Evolutionary conservation across 2,113 vertebrate species (phyloP).

Genomic region (Crotalus tigris): DNA sequence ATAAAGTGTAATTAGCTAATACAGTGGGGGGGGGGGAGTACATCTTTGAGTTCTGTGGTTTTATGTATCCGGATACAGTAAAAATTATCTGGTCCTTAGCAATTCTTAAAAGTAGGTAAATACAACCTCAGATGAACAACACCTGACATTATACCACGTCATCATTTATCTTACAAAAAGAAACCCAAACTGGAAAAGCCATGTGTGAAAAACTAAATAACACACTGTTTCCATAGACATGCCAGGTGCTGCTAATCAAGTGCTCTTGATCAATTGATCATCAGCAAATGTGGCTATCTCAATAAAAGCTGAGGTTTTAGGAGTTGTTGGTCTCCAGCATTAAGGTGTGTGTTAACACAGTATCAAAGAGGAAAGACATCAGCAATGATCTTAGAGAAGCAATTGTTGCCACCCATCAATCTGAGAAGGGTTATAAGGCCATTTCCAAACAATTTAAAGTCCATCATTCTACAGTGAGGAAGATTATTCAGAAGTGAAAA

Average conservation of each 20-base stretch:
- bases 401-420: background rate
- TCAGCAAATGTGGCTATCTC: background rate
- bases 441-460: background rate
- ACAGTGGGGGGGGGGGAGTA: background rate
- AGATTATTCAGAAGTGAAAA: background rate
- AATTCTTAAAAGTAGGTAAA: background rate
- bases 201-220: background rate
- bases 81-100: background rate
- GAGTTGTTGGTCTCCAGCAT: background rate
- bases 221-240: background rate
- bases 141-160: background rate
- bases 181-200: background rate
- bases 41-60: background rate
- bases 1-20: background rate
- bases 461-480: background rate
- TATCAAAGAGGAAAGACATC: background rate
- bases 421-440: background rate
- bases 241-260: background rate
- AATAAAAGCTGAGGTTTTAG: background rate
- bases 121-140: background rate
- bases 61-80: background rate
- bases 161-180: background rate
- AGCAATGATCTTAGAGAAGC: background rate
- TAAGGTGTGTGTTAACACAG: background rate
- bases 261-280: background rate